Conservation (phyloP, 64 coral and sea anemone species). For the Pocillopora damicornis region DNA sequence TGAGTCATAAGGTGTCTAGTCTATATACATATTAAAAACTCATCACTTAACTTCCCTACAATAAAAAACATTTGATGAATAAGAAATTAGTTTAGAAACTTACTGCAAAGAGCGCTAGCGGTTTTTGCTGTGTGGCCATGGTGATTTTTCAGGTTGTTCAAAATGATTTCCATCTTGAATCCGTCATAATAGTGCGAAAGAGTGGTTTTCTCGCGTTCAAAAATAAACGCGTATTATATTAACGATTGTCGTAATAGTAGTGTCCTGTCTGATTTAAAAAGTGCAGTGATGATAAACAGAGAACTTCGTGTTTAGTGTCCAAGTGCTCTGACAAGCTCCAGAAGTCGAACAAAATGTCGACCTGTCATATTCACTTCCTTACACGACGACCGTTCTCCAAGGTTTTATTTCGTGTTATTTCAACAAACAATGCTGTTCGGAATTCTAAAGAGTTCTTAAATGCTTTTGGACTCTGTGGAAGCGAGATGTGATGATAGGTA, state of each 20-base stretch:
- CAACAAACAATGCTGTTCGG: neutral
- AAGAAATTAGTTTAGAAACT: neutral
- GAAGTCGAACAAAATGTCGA: neutral
- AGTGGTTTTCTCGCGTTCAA: neutral
- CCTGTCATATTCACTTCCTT: neutral
- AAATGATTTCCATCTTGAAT: neutral
- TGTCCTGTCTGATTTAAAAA: slow-evolving; percentile 5
- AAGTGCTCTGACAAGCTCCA: slow-evolving; percentile 9
- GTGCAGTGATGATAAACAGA: slow-evolving; percentile 14
- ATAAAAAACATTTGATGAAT: neutral
- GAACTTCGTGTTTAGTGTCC: neutral
- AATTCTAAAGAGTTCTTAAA: neutral
- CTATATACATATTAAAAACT: slow-evolving; percentile 17
- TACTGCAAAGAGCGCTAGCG: neutral
- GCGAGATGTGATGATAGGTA: neutral
- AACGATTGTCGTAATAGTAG: neutral
- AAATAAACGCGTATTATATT: slow-evolving; percentile 22
- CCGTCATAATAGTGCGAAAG: neutral
- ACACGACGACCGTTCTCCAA: neutral
- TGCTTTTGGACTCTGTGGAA: neutral
- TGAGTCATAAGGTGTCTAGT: neutral
- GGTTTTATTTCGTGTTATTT: neutral
- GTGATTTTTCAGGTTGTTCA: neutral
- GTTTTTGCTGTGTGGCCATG: neutral
- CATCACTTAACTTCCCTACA: neutral